These are phyloP conservation scores for Euschistus heros DNA, from an alignment of 1,140 invertebrate genomes.

Conservation along the genomic window DNA sequence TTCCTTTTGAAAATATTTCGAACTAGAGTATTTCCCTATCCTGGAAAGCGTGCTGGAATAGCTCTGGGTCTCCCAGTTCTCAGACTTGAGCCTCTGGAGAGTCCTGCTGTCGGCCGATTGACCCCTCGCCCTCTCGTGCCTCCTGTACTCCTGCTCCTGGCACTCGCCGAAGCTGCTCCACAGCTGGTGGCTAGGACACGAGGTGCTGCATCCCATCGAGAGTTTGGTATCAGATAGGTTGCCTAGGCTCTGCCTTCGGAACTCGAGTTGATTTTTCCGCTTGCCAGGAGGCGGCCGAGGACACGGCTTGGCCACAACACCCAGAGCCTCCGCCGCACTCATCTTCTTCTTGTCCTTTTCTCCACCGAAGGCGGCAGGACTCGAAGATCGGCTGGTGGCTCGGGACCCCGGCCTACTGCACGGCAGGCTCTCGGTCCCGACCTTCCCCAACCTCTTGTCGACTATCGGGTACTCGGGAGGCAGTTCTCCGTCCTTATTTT, in stretches of 20 bases:
- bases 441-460: slow-evolving; percentile 15
- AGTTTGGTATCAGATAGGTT: slow-evolving; percentile 32
- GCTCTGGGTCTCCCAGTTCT: slow-evolving; percentile 24
- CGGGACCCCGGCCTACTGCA: slow-evolving; percentile 29
- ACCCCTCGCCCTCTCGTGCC: slow-evolving; percentile 24
- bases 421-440: slow-evolving; percentile 28
- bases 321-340: slow-evolving; percentile 32
- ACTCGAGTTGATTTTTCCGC: slow-evolving; percentile 27
- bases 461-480: neutral
- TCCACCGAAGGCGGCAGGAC: slow-evolving; percentile 27
- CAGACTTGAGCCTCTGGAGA: slow-evolving; percentile 22
- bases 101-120: slow-evolving; percentile 29
- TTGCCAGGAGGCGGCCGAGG: slow-evolving; percentile 28
- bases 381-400: slow-evolving; percentile 28
- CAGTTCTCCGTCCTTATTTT: slow-evolving; percentile 7
- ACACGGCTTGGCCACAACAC: slow-evolving; percentile 32
- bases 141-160: slow-evolving; percentile 24
- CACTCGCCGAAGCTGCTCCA: slow-evolving; percentile 29
- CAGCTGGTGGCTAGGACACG: slow-evolving; percentile 22
- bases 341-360: slow-evolving; percentile 26
- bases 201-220: slow-evolving; percentile 27
- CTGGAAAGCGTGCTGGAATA: slow-evolving; percentile 27
- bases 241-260: slow-evolving; percentile 30
- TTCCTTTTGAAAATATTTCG: slow-evolving; percentile 14
- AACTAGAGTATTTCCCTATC: slow-evolving; percentile 25